Base-by-base conservation (phyloP, 2,888 invertebrate genomes). In the Macrophya alboannulata region DNA sequence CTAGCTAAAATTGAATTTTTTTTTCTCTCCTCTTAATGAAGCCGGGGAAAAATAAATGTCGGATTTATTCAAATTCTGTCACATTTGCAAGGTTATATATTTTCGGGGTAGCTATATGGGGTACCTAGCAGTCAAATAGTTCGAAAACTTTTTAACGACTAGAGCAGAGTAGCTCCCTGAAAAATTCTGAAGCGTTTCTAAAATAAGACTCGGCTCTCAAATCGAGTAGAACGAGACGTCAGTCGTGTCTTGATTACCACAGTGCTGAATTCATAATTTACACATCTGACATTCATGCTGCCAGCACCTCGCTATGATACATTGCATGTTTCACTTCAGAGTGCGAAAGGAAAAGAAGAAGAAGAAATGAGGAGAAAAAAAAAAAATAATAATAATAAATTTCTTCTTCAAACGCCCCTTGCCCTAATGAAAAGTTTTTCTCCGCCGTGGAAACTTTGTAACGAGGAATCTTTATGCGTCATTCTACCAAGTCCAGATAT, bases 61-160 rank as follows among this genome's bases (percentile, higher is more conserved):
- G 8, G 76, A 84, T 84, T 84, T 77, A 84, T 84, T 84, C 76
- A 77, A 84, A 84, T 84, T 76, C 37, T 17, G 31, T 77, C 51
- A 55, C 55, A 31, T 55, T 55, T n/a, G 15, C 37, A 68, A 51
- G 17, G 31, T 55, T 51, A 55, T 51, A 51, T 31, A 77, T 68
- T 68, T 10, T 17, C 5, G 15, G 55, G 51, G 12, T n/a, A 12
- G 21, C 12, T 55, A 74, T 45, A 51, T 17, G 4, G 10, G 55
- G 25, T 45, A 21, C 45, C 3, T 21, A 48, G 45, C n/a, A 74
- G 45, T 45, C 45, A 25, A 74, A 74, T 74, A 48, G 45, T 45
- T 43, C 21, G 25, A 37, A 37, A 68, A 68, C 31, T 68, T 68
- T 68, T 8, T n/a, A 55, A 55, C 74, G 43, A 45, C 43, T n/a